Evolutionary conservation across 2,113 vertebrate species (phyloP).

Genomic region (Hiodon tergisus): DNA sequence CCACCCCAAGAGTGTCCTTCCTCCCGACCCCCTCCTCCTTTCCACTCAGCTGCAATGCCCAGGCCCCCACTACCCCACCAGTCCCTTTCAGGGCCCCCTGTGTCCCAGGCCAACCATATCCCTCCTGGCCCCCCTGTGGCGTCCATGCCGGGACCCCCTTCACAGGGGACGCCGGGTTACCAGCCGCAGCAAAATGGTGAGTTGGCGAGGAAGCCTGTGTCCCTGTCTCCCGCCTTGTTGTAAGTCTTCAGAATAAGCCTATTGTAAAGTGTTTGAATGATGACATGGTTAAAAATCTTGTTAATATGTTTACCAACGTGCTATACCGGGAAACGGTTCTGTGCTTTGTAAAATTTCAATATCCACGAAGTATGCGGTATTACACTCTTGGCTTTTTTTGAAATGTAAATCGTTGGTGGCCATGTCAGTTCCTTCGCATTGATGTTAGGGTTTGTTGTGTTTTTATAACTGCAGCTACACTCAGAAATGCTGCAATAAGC

Average conservation of each 20-base stretch:
- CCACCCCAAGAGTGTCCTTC: neutral
- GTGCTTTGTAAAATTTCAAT: neutral
- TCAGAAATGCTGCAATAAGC: conserved; percentile 31
- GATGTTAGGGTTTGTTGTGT: neutral
- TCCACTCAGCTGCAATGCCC: conserved; percentile 54
- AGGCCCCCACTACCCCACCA: conserved; percentile 63
- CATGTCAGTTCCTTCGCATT: neutral
- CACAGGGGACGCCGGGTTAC: conserved; percentile 72
- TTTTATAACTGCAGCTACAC: conserved; percentile 29
- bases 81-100: conserved; percentile 54
- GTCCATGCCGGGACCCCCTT: conserved; percentile 58
- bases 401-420: neutral
- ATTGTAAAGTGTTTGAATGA: conserved; percentile 49
- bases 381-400: neutral
- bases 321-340: conserved; percentile 12
- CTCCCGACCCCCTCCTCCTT: conserved; percentile 38
- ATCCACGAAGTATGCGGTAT: neutral
- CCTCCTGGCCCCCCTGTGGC: conserved; percentile 61
- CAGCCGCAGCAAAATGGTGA: conserved; percentile 91
- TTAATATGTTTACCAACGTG: conserved; percentile 39
- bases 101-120: conserved; percentile 78
- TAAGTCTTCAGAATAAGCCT: conserved; percentile 49
- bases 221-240: conserved; percentile 55
- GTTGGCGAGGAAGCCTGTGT: conserved; percentile 36
- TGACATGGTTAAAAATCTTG: conserved; percentile 42